phyloP scores from a whole-genome alignment of 2,888 invertebrate species.

The Aleiodes alternator region DNA sequence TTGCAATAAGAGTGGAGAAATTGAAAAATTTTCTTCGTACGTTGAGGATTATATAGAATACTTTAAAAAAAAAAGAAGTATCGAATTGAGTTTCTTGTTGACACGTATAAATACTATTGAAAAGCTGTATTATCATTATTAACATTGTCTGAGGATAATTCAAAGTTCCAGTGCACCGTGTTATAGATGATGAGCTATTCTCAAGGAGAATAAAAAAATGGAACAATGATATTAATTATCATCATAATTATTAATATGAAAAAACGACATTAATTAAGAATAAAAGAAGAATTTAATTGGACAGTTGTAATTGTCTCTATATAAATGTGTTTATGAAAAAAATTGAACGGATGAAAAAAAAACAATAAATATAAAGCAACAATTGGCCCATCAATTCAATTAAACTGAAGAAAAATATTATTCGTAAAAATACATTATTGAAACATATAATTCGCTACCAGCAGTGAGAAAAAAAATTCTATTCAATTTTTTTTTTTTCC shows the following conservation, averaged over 20 bases:
- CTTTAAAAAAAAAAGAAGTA: constrained; percentile 31
- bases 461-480: not conserved
- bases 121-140: constrained; percentile 55
- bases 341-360: constrained; percentile 7
- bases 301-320: too few relatives aligned
- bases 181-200: constrained; percentile 55
- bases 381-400: constrained; percentile 3
- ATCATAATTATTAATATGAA: not conserved
- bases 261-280: constrained; percentile 2
- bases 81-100: constrained; percentile 66
- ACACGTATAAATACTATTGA: constrained; percentile 53
- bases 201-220: not conserved
- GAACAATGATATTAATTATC: constrained; percentile 9
- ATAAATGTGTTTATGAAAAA: not conserved
- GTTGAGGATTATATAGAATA: constrained; percentile 35
- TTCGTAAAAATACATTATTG: not conserved
- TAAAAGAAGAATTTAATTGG: constrained; percentile 8
- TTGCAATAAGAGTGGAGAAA: constrained; percentile 38
- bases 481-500: constrained; percentile 6
- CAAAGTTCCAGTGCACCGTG: constrained; percentile 59
- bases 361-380: constrained; percentile 4
- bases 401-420: too few relatives aligned
- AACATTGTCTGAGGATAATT: constrained; percentile 55
- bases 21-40: constrained; percentile 8
- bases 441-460: constrained; percentile 27